Base-by-base conservation (phyloP, 1,140 invertebrate species). In the Luehdorfia chinensis region DNA sequence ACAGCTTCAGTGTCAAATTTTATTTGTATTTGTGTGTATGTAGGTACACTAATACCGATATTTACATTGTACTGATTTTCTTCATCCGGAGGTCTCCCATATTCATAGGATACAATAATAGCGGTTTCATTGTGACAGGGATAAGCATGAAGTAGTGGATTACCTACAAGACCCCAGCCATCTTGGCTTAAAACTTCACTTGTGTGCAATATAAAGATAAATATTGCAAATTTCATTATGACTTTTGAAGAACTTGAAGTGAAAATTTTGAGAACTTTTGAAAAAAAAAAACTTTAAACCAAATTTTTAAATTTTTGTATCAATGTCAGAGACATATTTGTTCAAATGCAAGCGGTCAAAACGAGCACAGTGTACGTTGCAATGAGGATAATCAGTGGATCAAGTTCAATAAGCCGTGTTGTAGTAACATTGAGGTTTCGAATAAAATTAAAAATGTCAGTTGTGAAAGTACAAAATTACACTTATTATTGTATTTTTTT, bases 11-110 rank as follows among this genome's bases (percentile, higher is more conserved):
- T 43, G 46, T 70, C 65, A 27, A 74, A 69, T 9, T 55, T 59
- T 2, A 69, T 7, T 15, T 28, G 23, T 0, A 72, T 39, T 13
- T 33, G 25, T 2, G 51, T 49, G 11, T 61, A n/a, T 14, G 1
- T 19, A 0, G 48, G 51, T 11, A 75, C 48, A 0, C 31, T 23
- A 21, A 49, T 57, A 1, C 25, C 7, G 6, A 78, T 58, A 4
- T 27, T n/a, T 4, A 66, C 7, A 8, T 34, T n/a, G 28, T 59
- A 75, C 18, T 70, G 39, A 15, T 72, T 72, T 30, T 72, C 63
- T 28, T 73, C 63, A 8, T 52, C 67, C 9, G 69, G 66, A 4
- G 71, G 43, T 9, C 39, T 15, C 0, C 55, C 58, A 4, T 56
- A 32, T 43, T 73, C 69, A 34, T 50, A 77, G 0, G 41, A 33